Conservation (phyloP, 1,140 invertebrate species). For the Drosophila baimaii region DNA sequence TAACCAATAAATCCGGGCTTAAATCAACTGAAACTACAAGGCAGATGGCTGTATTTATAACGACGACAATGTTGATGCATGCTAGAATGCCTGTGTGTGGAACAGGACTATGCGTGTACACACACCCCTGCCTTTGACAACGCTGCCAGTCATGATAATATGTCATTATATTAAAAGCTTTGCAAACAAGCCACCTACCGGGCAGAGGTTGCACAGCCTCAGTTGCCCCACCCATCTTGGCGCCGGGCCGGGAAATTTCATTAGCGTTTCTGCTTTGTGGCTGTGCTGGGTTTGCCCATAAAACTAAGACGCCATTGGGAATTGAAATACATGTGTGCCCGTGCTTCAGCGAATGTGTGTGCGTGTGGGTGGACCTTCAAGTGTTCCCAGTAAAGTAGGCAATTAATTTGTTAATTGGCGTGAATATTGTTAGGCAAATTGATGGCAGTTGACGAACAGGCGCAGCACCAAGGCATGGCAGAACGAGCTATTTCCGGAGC, state of each 20-base stretch:
- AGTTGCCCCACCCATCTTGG: conserved; percentile 9
- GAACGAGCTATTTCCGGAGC: conserved; percentile 37
- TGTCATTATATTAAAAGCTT: conserved; percentile 82
- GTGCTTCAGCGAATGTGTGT: conserved; percentile 3
- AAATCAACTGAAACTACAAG: neutral
- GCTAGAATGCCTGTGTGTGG: neutral
- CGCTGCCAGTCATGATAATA: conserved; percentile 61
- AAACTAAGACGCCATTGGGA: conserved; percentile 75
- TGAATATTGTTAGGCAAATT: conserved; percentile 71
- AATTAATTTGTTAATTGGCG: conserved; percentile 80
- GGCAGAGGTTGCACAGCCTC: conserved; percentile 35
- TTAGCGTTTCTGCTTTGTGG: conserved; percentile 68
- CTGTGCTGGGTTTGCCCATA: conserved; percentile 51
- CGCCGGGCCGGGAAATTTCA: conserved; percentile 61
- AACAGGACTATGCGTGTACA: conserved; percentile 3
- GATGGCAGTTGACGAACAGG: conserved; percentile 56
- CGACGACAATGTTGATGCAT: neutral
- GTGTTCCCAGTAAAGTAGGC: conserved; percentile 67
- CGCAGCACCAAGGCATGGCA: neutral
- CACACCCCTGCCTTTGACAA: conserved; percentile 57
- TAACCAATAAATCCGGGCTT: too few relatives aligned
- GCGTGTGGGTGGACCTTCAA: conserved; percentile 31
- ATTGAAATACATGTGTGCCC: conserved; percentile 18
- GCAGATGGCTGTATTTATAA: neutral
- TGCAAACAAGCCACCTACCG: conserved; percentile 70